Percentiles rank a stretch among this genome's conserved stretches.
Evolutionary conservation across 2,797 vertebrate genomes (phyloP).

Genomic region (Catostomus latipinnis): DNA sequence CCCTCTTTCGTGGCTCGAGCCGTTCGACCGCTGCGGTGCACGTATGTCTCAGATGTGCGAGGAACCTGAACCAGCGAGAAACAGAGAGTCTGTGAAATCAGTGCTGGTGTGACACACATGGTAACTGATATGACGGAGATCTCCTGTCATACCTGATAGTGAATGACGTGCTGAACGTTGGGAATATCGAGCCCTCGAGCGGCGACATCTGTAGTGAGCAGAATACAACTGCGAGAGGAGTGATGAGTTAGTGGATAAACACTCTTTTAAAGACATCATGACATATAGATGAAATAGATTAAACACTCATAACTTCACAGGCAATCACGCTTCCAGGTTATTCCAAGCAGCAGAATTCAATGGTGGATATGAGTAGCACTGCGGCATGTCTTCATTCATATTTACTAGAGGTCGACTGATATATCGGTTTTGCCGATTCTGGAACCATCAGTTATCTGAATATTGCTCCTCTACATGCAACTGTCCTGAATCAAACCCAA

Average conservation of each 20-base stretch:
- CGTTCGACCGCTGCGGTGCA: conserved; percentile 94
- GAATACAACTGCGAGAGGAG: conserved; percentile 82
- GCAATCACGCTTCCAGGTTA: too few species aligned
- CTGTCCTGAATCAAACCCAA: too few species aligned
- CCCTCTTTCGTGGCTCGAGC: conserved; percentile 90
- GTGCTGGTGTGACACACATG: too few species aligned
- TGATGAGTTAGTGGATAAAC: conserved; percentile 1
- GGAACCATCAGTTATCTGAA: too few species aligned
- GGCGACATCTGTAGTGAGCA: conserved; percentile 96
- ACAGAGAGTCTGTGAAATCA: not conserved
- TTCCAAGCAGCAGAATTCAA: too few species aligned
- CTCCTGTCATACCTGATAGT: conserved; percentile 89
- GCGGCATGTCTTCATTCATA: too few species aligned
- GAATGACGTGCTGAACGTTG: conserved; percentile 93
- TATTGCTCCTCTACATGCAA: too few species aligned
- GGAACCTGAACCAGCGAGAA: conserved; percentile 82
- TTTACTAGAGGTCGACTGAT: too few species aligned
- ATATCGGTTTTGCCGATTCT: too few species aligned
- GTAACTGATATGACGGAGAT: not conserved
- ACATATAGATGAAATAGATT: too few species aligned
- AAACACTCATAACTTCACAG: too few species aligned
- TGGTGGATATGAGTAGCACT: too few species aligned
- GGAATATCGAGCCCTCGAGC: conserved; percentile 97
- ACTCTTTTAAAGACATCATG: not conserved
- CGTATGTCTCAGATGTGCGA: conserved; percentile 92